Base-by-base conservation (phyloP, 1,140 invertebrate species). In the Trichonephila clavata region DNA sequence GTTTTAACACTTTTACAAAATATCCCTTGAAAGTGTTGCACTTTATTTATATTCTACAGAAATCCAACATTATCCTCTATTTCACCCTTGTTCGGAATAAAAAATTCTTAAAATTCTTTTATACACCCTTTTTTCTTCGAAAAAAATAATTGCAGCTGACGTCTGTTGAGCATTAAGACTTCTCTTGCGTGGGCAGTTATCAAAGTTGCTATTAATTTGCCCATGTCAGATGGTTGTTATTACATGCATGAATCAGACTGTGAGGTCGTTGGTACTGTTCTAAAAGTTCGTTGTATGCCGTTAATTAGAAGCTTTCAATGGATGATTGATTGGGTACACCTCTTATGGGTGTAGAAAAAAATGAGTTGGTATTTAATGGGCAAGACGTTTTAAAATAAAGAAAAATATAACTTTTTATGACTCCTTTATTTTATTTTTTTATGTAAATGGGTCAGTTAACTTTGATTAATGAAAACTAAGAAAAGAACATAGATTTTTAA, bases 281-380 rank as follows among this genome's bases (percentile, higher is more conserved):
- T 20, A 18, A 77, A 39, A 32, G 32, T 32, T 77, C 71, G 32
- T 77, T 77, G 24, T 77, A 7, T 32, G 71, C 27, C 6, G 18
- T 16, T 77, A 77, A 77, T 77, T 77, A 77, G 71, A 77, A 77
- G 10, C 32, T 77, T 32, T 32, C 71, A 77, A 77, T 77, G 32
- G 3, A 18, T 77, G 71, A 77, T 77, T 16, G 27, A 77, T 39
- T 20, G 71, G 14, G 32, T 32, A 16, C 32, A 39, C 71, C 18
- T 77, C 27, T 32, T 32, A 14, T 39, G 18, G 71, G 71, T 18
- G 18, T 13, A 77, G 32, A 77, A 77, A 77, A 77, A 77, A 77
- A 77, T 18, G 16, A 77, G 27, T 32, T 32, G 27, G 71, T 77
- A 1, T 6, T 39, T 77, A 77, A 32, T 77, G 16, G 6, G 27